Percentiles rank a stretch among this genome's conserved stretches.
Evolutionary conservation across 1,140 invertebrate genomes (phyloP).

Genomic region (Cydia amplana): DNA sequence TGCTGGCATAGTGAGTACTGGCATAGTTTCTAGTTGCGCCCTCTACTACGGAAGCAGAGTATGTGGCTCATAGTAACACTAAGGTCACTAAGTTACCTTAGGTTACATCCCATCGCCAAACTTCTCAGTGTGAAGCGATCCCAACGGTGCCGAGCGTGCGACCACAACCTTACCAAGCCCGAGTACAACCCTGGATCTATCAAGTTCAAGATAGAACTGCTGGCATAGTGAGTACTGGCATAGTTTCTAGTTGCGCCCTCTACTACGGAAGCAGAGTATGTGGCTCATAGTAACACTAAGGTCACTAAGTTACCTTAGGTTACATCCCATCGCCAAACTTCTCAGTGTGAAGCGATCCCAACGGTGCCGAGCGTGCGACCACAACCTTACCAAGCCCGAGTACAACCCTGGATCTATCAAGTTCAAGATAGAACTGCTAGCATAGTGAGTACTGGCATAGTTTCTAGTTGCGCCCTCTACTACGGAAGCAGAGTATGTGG

Average conservation of each 20-base stretch:
- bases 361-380: conserved; percentile 93
- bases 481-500: no score
- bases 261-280: no score
- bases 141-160: conserved; percentile 91
- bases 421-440: conserved; percentile 97
- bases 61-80: no score
- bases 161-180: conserved; percentile 97
- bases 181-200: conserved; percentile 96
- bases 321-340: conserved; percentile 93
- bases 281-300: no score
- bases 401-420: conserved; percentile 96
- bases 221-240: conserved; percentile 86
- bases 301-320: no score
- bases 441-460: conserved; percentile 83
- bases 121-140: conserved; percentile 94
- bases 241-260: background rate
- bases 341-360: conserved; percentile 94
- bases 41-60: no score
- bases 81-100: no score
- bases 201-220: conserved; percentile 98
- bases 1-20: conserved; percentile 89
- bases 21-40: background rate
- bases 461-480: background rate
- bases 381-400: conserved; percentile 97
- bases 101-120: conserved; percentile 93